A percentile compares a stretch with the other conserved stretches of the same genome.
Evolutionary conservation across 2,888 invertebrate species (phyloP).

Genomic region (Eupithecia abbreviata): DNA sequence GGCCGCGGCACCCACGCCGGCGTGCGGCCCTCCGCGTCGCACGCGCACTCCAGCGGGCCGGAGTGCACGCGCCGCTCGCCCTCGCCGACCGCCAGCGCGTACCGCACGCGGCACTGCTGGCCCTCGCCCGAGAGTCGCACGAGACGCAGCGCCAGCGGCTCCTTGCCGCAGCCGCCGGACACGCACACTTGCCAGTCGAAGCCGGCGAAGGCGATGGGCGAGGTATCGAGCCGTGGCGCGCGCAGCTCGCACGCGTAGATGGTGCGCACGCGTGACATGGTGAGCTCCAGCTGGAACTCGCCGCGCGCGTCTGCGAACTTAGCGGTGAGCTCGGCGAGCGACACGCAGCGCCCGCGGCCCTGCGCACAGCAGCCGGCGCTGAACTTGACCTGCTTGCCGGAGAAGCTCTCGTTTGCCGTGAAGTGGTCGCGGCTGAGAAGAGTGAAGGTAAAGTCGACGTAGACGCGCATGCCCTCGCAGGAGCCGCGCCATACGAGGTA

Average conservation of each 20-base stretch:
- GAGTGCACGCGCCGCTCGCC: slow-evolving; percentile 87
- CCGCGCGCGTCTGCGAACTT: slow-evolving; percentile 91
- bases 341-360: slow-evolving; percentile 89
- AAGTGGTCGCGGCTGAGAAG: slow-evolving; percentile 92
- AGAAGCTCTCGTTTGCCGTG: slow-evolving; percentile 91
- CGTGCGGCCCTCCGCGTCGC: slow-evolving; percentile 88
- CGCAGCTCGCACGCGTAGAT: slow-evolving; percentile 89
- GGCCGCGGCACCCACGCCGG: slow-evolving; percentile 88
- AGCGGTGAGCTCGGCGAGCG: slow-evolving; percentile 87
- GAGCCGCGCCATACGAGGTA: slow-evolving; percentile 91
- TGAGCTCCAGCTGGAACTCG: slow-evolving; percentile 91
- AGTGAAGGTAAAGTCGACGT: slow-evolving; percentile 92
- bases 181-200: slow-evolving; percentile 92
- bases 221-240: slow-evolving; percentile 82
- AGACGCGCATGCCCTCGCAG: slow-evolving; percentile 89
- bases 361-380: slow-evolving; percentile 88
- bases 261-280: slow-evolving; percentile 89
- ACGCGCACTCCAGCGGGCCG: slow-evolving; percentile 87
- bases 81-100: slow-evolving; percentile 87
- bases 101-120: slow-evolving; percentile 89
- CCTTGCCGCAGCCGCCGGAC: slow-evolving; percentile 84
- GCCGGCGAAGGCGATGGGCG: slow-evolving; percentile 89
- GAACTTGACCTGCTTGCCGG: slow-evolving; percentile 89
- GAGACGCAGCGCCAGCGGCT: slow-evolving; percentile 82
- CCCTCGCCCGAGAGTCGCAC: slow-evolving; percentile 91